phyloP scores from a whole-genome alignment of 64 coral and sea anemone species.

The Dendronephthya gigantea region DNA sequence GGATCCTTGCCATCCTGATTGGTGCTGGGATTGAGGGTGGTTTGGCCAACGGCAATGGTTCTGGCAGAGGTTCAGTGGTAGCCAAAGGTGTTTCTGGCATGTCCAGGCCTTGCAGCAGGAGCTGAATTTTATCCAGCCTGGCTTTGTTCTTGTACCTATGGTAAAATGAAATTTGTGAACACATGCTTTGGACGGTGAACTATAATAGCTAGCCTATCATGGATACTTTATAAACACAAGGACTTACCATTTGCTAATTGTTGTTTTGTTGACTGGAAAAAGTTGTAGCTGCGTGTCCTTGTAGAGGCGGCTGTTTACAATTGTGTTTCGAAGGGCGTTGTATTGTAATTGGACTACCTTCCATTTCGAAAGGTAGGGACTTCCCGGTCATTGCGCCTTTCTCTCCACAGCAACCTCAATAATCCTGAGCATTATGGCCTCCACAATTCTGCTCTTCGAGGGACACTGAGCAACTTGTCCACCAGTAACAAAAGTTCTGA shows the following conservation, averaged over 20 bases:
- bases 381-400: background rate
- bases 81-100: background rate
- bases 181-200: background rate
- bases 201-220: background rate
- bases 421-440: background rate
- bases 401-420: background rate
- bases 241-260: background rate
- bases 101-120: background rate
- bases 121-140: background rate
- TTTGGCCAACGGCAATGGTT: background rate
- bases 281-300: background rate
- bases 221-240: background rate
- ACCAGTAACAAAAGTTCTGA: background rate
- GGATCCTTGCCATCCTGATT: background rate
- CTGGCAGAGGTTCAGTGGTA: background rate
- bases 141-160: constrained; percentile 6
- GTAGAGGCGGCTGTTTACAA: background rate
- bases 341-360: background rate
- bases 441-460: background rate
- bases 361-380: background rate
- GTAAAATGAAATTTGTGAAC: background rate
- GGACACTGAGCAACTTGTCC: background rate
- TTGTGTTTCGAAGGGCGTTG: background rate
- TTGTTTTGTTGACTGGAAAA: background rate
- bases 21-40: background rate